phyloP scores from a whole-genome alignment of 2,113 vertebrate species.

The Oryzias celebensis region DNA sequence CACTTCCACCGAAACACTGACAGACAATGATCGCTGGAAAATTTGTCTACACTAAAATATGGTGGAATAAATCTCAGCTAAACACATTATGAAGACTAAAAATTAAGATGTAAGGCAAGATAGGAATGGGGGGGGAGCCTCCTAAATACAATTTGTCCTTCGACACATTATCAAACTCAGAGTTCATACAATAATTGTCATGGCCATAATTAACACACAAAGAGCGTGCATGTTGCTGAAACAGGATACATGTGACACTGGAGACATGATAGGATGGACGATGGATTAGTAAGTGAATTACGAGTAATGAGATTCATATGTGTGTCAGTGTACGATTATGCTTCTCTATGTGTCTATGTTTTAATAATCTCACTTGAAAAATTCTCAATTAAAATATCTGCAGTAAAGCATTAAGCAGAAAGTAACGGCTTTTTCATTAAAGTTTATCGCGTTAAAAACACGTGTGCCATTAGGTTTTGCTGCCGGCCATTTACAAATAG shows the following conservation, averaged over 20 bases:
- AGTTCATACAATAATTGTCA: conserved; percentile 38
- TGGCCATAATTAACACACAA: conserved; percentile 57
- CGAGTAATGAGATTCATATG: conserved; percentile 53
- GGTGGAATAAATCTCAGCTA: conserved; percentile 56
- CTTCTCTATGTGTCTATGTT: conserved; percentile 5
- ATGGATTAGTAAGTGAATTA: conserved; percentile 59
- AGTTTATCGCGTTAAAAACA: conserved; percentile 34
- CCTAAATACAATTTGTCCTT: conserved; percentile 67
- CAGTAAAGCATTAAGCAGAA: conserved; percentile 20
- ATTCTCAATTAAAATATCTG: conserved; percentile 35
- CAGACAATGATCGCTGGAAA: conserved; percentile 52
- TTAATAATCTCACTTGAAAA: conserved; percentile 46
- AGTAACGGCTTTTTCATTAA: conserved; percentile 43
- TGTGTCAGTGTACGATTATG: background rate
- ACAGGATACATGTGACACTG: conserved; percentile 37
- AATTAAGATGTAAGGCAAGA: conserved; percentile 68
- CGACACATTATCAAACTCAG: conserved; percentile 63
- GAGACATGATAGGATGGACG: conserved; percentile 30
- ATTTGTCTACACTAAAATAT: conserved; percentile 45
- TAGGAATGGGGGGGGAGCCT: conserved; percentile 1
- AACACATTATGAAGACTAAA: conserved; percentile 60
- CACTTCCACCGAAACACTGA: conserved; percentile 51
- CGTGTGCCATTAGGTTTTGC: conserved; percentile 27
- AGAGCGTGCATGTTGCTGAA: conserved; percentile 10
- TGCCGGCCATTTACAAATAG: conserved; percentile 36